Base-by-base conservation (phyloP, 2,113 vertebrate genomes). In the Gracilinanus agilis region DNA sequence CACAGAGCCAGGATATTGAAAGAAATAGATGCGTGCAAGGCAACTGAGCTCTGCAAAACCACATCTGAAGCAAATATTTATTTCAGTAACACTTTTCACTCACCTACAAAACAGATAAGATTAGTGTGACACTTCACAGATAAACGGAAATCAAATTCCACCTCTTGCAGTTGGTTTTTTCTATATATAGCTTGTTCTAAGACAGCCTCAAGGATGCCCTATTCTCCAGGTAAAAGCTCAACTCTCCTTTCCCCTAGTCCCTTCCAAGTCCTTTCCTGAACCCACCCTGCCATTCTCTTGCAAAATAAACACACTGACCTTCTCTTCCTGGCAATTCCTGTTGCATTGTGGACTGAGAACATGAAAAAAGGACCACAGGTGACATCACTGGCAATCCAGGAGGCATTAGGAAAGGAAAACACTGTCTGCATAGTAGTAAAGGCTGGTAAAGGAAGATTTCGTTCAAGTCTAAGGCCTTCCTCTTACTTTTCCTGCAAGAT, bases 51-150 rank as follows among this genome's bases (percentile, higher is more conserved):
- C 98, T 95, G 95, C 94, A 96, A 98, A 99, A 98, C 98, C 98
- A 97, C 99, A 98, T 98, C 98, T 98, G 98, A 98, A 98, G 96
- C 95, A 98, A 98, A 95, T 98, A 98, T 99, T 99, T 98, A 98
- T 98, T 98, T 98, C 98, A 97, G 98, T 97, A 98, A 98, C 97
- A 98, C 98, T 96, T 98, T 98, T 96, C 98, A 96, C 94, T 93
- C 97, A 95, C 98, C 98, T 98, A 98, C 99, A 98, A 98, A 94
- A 94, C 97, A 96, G 98, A 98, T 99, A 98, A 99, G 98, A 98
- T 99, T 98, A 98, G 96, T 93, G 96, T 96, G 95, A 97, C 97
- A 98, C 96, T 98, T 98, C 97, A 98, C 34, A 98, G 98, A 98
- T 97, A 98, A 97, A 96, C 94, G 97, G 98, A 98, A 98, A 98